These are phyloP conservation scores for Zygothrica quintamaculata DNA, from an alignment of 2,888 invertebrate species.

Conservation along the genomic window DNA sequence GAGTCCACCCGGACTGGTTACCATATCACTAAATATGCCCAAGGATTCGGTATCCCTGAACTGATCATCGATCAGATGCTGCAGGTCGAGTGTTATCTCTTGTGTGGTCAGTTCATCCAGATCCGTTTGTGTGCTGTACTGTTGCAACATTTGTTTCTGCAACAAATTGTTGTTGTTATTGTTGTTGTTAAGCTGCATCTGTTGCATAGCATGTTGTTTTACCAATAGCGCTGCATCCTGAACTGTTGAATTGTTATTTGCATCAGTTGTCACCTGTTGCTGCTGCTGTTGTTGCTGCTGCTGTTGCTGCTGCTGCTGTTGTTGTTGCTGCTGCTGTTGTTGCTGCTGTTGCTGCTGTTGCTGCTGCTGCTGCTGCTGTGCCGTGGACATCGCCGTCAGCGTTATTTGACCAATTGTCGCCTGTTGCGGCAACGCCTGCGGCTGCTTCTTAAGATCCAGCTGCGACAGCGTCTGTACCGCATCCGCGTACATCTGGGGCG, in stretches of 20 bases:
- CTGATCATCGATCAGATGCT: slow-evolving; percentile 96
- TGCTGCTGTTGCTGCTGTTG: slow-evolving; percentile 62
- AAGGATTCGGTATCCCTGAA: slow-evolving; percentile 91
- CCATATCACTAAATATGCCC: slow-evolving; percentile 93
- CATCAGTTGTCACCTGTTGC: slow-evolving; percentile 69
- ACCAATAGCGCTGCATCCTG: slow-evolving; percentile 81
- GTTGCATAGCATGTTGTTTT: slow-evolving; percentile 84
- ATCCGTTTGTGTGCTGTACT: slow-evolving; percentile 92
- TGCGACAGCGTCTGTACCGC: slow-evolving; percentile 85
- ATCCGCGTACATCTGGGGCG: slow-evolving; percentile 85
- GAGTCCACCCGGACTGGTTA: slow-evolving; percentile 86
- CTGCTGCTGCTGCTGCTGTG: slow-evolving; percentile 73
- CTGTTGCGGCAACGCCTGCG: slow-evolving; percentile 83
- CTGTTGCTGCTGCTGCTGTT: slow-evolving; percentile 43
- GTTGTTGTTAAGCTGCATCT: slow-evolving; percentile 82
- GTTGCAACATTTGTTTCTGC: slow-evolving; percentile 87
- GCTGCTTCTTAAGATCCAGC: slow-evolving; percentile 84
- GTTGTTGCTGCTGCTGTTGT: slow-evolving; percentile 66
- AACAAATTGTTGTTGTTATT: slow-evolving; percentile 85
- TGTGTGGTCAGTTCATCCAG: slow-evolving; percentile 95
- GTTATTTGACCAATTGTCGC: slow-evolving; percentile 84
- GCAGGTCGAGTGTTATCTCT: slow-evolving; percentile 96
- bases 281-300: slow-evolving; percentile 55
- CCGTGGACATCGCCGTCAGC: slow-evolving; percentile 83
- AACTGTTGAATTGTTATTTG: slow-evolving; percentile 64